Percentiles rank a stretch among this genome's conserved stretches.
Evolutionary conservation across 2,797 vertebrate species (phyloP).

Genomic region (Triplophysa yarkandensis): DNA sequence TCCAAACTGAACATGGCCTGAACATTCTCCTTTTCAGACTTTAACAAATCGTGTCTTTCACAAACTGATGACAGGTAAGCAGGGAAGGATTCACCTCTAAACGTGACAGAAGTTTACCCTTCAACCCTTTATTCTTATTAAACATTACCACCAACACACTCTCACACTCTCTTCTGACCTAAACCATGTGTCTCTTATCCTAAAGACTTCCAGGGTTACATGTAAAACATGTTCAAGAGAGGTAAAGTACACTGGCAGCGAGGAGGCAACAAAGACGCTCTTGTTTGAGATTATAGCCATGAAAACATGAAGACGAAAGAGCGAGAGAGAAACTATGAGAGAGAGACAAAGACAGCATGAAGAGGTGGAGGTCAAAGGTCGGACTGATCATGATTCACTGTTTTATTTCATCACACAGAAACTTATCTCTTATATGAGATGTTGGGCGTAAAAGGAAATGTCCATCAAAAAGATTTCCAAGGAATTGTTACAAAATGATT

Average conservation of each 20-base stretch:
- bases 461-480: background rate
- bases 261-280: conserved; percentile 53
- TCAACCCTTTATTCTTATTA: too few relatives aligned
- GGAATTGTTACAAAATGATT: background rate
- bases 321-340: too few relatives aligned
- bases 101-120: too few relatives aligned
- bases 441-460: background rate
- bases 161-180: background rate
- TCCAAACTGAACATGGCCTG: too few relatives aligned
- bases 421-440: background rate
- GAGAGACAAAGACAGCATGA: too few relatives aligned
- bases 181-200: background rate
- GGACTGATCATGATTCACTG: background rate
- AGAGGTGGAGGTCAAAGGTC: conserved; percentile 35
- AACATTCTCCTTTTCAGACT: too few relatives aligned
- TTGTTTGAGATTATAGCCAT: conserved; percentile 49
- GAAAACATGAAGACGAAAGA: conserved; percentile 25
- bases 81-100: too few relatives aligned
- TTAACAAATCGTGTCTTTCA: too few relatives aligned
- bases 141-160: too few relatives aligned
- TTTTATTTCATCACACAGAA: too few relatives aligned
- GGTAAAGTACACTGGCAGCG: conserved; percentile 31
- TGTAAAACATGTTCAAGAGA: background rate
- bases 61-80: too few relatives aligned
- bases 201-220: background rate